Percentiles rank a stretch among this genome's conserved stretches.
These are phyloP conservation scores for Seira musarum DNA, from an alignment of 2,888 invertebrate genomes.

Conservation along the genomic window DNA sequence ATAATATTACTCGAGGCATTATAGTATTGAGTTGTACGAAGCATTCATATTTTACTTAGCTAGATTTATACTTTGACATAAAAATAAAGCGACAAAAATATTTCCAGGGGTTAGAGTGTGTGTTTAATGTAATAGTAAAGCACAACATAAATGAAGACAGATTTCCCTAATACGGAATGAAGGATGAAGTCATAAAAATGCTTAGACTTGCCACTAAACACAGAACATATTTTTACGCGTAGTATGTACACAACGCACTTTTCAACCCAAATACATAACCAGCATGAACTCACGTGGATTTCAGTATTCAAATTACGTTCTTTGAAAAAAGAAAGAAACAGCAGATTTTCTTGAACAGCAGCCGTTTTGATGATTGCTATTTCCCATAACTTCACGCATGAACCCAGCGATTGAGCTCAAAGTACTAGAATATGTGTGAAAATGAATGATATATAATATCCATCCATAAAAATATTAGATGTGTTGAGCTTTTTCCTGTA, in stretches of 20 bases:
- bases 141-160: slow-evolving; percentile 48
- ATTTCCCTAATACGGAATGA: slow-evolving; percentile 41
- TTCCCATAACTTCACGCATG: too few relatives aligned
- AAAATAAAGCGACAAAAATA: too few relatives aligned
- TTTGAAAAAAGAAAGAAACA: neutral
- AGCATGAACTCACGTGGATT: slow-evolving; percentile 9
- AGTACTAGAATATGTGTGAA: too few relatives aligned
- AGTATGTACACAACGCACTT: slow-evolving; percentile 41
- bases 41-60: too few relatives aligned
- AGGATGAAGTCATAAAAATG: slow-evolving; percentile 41
- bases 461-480: slow-evolving; percentile 16
- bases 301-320: neutral
- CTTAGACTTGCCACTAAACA: slow-evolving; percentile 28
- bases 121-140: too few relatives aligned
- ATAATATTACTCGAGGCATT: too few relatives aligned
- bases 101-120: too few relatives aligned
- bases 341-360: neutral
- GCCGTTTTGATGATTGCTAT: slow-evolving; percentile 44
- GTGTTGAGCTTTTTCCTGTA: too few relatives aligned
- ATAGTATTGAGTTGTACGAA: too few relatives aligned
- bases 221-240: too few relatives aligned
- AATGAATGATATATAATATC: slow-evolving; percentile 18
- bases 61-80: too few relatives aligned
- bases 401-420: too few relatives aligned
- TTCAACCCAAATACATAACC: slow-evolving; percentile 27